Base-by-base conservation (phyloP, 2,888 invertebrate species). In the Heliconius ethilla region DNA sequence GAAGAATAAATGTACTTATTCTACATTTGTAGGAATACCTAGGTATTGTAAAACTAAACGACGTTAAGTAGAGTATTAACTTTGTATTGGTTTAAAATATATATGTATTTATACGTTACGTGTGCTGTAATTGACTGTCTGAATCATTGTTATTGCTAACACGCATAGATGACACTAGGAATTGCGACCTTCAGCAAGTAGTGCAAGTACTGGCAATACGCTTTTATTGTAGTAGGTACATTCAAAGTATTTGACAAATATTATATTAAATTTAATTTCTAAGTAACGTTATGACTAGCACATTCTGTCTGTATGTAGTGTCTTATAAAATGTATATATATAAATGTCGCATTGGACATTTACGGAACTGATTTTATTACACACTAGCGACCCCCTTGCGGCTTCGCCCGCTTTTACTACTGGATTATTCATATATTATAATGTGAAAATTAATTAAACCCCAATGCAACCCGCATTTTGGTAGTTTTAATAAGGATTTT, bases 1-100 rank as follows among this genome's bases (percentile, higher is more conserved):
- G 80, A 81, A 82, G 83, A 85, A 83, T 84, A 84, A 82, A 81
- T 79, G 82, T 85, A 76, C 70, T 65, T 75, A 70, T 40, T 11
- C 29, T 27, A n/a, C 27, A 11, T 62, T 33, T 13, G 15, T 40
- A 22, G 10, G 15, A 63, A 3, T 74, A 74, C 2, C 29, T 72
- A 37, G n/a, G 29, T 37, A 29, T 27, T 15, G 15, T 15, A 63
- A 59, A 37, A 59, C 37, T 22, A 11, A 33, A 55, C 4, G 5
- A 15, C 33, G n/a, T 37, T 15, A 11, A 25, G 13, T 9, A 27
- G 40, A 29, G 9, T 62, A 18, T 59, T 63, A 73, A 59, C 25
- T 25, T 51, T 59, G 40, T 10, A 76, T 72, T 65, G 51, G 37
- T 27, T 40, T 51, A 45, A 59, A 18, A 37, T 33, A 37, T 10